Base-by-base conservation (phyloP, 2,113 vertebrate genomes). In the Rattus norvegicus region DNA sequence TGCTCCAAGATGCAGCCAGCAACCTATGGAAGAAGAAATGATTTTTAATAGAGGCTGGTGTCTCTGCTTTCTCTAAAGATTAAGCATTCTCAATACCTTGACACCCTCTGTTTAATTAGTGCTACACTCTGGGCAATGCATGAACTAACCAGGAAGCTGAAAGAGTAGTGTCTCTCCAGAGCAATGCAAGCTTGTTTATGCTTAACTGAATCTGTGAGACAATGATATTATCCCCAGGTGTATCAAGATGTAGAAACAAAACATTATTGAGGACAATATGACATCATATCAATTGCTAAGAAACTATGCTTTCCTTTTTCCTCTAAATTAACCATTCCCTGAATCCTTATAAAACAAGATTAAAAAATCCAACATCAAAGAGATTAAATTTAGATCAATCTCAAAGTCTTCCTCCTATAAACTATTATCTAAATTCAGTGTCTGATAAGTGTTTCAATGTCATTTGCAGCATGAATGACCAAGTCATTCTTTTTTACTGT, bases 71-170 rank as follows among this genome's bases (percentile, higher is more conserved):
- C 61, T 59, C 26, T 59, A 90, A 72, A 95, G 30, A 87, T 9
- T 33, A 36, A 91, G 47, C 20, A 8, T 79, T 96, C 86, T 79
- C 49, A 54, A 54, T 56, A 75, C 0, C 72, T 36, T 47, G n/a
- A 93, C 28, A 79, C 5, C 70, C 22, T 92, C 28, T 92, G 30
- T 75, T 88, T 81, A 96, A 87, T 89, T 56, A 92, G 73, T 79
- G 26, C 22, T 81, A 49, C 77, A 9, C 28, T 49, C 9, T 67
- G 33, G 28, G 13, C 33, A 47, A 47, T 79, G 12, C 19, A 33
- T n/a, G 80, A 93, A 86, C 24, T 80, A 61, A 77, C 7, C 9
- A 85, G 30, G 47, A 56, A 43, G 24, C 24, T 73, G 24, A 47
- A 81, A 72, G 59, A 84, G 26, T 33, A 19, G 4, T 17, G 12